Evolutionary conservation across 2,888 invertebrate species (phyloP).

Genomic region (Mallateleia sp.): DNA sequence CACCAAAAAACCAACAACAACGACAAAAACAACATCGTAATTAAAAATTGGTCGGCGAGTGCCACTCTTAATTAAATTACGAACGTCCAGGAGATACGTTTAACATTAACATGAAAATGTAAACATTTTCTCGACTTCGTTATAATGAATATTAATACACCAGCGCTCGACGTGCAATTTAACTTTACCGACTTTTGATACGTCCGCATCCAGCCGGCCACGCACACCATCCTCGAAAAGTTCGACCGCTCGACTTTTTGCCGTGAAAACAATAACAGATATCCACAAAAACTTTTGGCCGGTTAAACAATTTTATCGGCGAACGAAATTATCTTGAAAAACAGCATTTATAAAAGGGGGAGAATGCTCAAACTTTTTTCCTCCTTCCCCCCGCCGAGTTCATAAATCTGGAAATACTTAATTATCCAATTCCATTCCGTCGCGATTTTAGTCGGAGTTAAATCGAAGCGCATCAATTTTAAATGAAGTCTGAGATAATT

Average conservation of each 20-base stretch:
- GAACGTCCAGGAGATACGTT: neutral
- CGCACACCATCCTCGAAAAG: slow-evolving; percentile 19
- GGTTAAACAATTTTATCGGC: slow-evolving; percentile 13
- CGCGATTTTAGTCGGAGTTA: neutral
- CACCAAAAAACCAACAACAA: too few species aligned
- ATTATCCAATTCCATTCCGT: neutral
- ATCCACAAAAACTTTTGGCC: slow-evolving; percentile 21
- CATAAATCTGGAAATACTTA: neutral
- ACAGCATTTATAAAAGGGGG: neutral
- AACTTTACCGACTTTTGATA: slow-evolving; percentile 47
- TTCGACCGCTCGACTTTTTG: slow-evolving; percentile 15
- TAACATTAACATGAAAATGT: neutral
- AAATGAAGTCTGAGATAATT: slow-evolving; percentile 31
- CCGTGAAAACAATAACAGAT: slow-evolving; percentile 36
- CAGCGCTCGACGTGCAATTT: slow-evolving; percentile 38
- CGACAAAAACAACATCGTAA: neutral
- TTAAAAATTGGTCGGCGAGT: neutral
- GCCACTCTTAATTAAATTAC: neutral
- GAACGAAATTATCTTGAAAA: slow-evolving; percentile 5
- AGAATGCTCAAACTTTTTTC: neutral
- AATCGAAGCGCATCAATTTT: slow-evolving; percentile 15
- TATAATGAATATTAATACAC: slow-evolving; percentile 47
- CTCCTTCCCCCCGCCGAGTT: neutral
- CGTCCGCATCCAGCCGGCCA: slow-evolving; percentile 16
- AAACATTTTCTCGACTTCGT: slow-evolving; percentile 11